Conservation (phyloP, 2,113 vertebrate species). For the Poecile atricapillus region DNA sequence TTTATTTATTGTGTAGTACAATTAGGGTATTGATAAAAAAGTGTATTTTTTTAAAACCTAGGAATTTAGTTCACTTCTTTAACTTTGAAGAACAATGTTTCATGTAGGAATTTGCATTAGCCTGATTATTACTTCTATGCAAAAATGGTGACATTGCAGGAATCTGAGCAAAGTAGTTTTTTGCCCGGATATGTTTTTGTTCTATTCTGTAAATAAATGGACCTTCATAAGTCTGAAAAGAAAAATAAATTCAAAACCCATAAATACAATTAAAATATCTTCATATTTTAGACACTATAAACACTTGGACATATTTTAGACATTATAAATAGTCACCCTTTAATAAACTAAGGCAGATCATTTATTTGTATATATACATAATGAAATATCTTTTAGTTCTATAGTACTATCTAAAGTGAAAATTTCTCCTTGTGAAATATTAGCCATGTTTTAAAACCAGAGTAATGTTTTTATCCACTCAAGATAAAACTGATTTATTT, state of each 20-base stretch:
- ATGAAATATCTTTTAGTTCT: background rate
- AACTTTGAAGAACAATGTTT: background rate
- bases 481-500: background rate
- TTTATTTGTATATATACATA: background rate
- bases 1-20: background rate
- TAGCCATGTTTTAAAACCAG: background rate
- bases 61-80: background rate
- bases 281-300: background rate
- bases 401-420: background rate
- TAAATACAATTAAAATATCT: background rate
- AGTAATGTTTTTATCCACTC: background rate
- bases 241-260: constrained; percentile 27
- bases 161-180: constrained; percentile 83
- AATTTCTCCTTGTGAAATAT: background rate
- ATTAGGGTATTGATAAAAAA: background rate
- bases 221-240: constrained; percentile 79
- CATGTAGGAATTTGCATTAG: background rate
- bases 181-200: constrained; percentile 82
- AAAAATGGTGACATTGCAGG: constrained; percentile 75
- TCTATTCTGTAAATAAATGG: constrained; percentile 78
- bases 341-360: background rate
- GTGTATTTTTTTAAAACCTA: background rate
- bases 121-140: background rate
- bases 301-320: background rate
- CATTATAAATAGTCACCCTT: background rate